Evolutionary conservation across 2,113 vertebrate species (phyloP), one percentile per base, ranked within the genome.

Genomic region (Archocentrus centrarchus): DNA sequence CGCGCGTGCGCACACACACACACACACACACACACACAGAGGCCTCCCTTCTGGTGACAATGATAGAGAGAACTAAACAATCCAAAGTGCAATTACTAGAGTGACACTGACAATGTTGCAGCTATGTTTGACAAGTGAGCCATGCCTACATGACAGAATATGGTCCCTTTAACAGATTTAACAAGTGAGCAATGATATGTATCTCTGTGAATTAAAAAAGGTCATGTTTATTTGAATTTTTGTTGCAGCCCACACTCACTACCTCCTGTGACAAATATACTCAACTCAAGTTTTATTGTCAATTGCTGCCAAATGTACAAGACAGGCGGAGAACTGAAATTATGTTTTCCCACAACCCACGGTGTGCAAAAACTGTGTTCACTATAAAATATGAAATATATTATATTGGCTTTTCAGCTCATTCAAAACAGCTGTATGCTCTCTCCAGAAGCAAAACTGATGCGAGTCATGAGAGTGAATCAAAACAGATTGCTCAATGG

Each of bases 221-320:
- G 50, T 27, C 44, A 20, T 53, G 53, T 32, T 53, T 73, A 73
- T 73, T 55, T 32, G 44, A 47, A 70, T 44, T 41, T 73, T 44
- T 53, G 44, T 53, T 73, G 30, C 66, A 30, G 24, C 44, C 66
- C 66, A 73, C 66, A 44, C 66, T 73, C 66, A 73, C 24, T 73
- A 53, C 32, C 24, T 53, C 24, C 66, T 73, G 44, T 73, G 66
- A 44, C 24, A 73, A 73, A 73, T 73, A 53, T 50, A 70, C 35
- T 35, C 35, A 35, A 35, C 35, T 35, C 6, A 35, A 35, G 6
- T 35, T 35, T 35, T 35, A 35, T 35, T 35, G 35, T 35, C 35
- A 35, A 35, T 35, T 35, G 35, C 35, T 35, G 35, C 6, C 35
- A 6, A 35, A 7, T 35, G 35, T 35, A 35, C 35, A 35, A 35